Evolutionary conservation across 2,888 invertebrate genomes (phyloP).

Genomic region (Anodontia alba): DNA sequence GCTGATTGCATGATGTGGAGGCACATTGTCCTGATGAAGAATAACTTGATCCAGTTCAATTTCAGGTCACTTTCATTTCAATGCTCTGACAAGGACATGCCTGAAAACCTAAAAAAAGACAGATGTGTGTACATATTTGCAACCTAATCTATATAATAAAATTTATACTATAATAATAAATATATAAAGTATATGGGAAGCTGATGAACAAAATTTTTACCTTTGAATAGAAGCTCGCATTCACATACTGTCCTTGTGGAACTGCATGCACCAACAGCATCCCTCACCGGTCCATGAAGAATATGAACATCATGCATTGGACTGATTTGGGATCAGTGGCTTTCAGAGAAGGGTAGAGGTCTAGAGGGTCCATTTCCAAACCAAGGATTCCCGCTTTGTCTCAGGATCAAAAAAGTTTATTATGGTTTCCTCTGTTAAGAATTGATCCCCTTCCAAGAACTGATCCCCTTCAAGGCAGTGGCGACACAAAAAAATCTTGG

Average conservation of each 20-base stretch:
- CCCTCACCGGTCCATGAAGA: background rate
- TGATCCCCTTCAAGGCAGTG: background rate
- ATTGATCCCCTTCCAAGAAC: too few species aligned
- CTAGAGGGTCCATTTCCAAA: slow-evolving; percentile 22
- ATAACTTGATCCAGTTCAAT: background rate
- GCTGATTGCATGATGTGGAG: background rate
- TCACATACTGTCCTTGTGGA: background rate
- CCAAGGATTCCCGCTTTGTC: slow-evolving; percentile 26
- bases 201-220: background rate
- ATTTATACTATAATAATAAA: background rate
- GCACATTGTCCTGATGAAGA: background rate
- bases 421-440: slow-evolving; percentile 32
- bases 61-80: background rate
- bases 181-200: background rate
- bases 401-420: slow-evolving; percentile 29
- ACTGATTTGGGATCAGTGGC: slow-evolving; percentile 24
- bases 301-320: slow-evolving; percentile 14
- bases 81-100: background rate
- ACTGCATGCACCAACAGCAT: slow-evolving; percentile 21
- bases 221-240: background rate
- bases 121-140: background rate
- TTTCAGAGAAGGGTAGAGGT: slow-evolving; percentile 11
- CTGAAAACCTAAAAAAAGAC: background rate
- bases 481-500: slow-evolving; percentile 13
- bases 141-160: background rate